Evolutionary conservation across 2,797 vertebrate species (phyloP).

Genomic region (Urocyon cinereoargenteus): DNA sequence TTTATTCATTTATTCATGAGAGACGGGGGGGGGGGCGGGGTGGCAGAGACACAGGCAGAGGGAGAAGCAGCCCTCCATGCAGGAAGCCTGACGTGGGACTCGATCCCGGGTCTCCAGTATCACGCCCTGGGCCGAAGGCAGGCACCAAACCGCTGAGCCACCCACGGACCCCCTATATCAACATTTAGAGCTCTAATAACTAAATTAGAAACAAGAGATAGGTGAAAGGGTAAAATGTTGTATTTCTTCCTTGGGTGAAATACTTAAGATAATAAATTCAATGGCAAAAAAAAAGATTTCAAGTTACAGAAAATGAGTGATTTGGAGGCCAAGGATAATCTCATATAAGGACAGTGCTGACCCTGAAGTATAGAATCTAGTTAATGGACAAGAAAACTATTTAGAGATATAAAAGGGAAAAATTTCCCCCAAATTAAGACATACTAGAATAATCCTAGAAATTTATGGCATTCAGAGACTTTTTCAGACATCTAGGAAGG

Average conservation of each 20-base stretch:
- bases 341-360: neutral
- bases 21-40: no score
- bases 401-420: neutral
- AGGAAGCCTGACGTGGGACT: no score
- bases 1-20: no score
- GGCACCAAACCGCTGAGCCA: no score
- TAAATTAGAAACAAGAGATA: conserved; percentile 69
- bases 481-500: neutral
- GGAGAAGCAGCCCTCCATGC: no score
- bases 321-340: conserved; percentile 30
- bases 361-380: neutral
- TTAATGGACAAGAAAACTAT: conserved; percentile 1
- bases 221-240: conserved; percentile 37
- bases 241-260: conserved; percentile 41
- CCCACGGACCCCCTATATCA: neutral
- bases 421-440: neutral
- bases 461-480: neutral
- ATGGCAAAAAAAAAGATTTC: conserved; percentile 30
- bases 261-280: conserved; percentile 58
- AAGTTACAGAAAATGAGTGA: neutral
- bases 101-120: no score
- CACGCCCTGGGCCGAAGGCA: no score
- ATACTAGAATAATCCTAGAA: neutral
- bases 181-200: conserved; percentile 66
- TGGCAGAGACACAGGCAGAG: no score